A percentile compares a stretch with the other conserved stretches of the same genome.
phyloP scores from a whole-genome alignment of 2,888 invertebrate species.

The Keiferia lycopersicella region DNA sequence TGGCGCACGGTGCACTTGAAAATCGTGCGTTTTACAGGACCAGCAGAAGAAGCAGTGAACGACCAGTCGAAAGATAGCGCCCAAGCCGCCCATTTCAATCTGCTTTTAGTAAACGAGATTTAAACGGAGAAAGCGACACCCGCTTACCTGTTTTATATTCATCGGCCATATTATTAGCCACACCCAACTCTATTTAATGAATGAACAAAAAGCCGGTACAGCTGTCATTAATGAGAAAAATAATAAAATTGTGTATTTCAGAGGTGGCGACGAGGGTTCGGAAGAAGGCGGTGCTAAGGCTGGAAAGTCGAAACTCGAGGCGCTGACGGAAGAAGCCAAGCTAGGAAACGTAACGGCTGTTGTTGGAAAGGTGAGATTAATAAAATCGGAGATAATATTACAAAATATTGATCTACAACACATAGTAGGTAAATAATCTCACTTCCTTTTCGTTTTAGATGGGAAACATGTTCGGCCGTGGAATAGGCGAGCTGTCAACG shows the following conservation, averaged over 20 bases:
- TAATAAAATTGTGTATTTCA: conserved; percentile 39
- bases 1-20: not conserved
- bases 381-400: not conserved
- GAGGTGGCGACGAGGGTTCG: conserved; percentile 86
- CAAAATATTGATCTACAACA: too few relatives aligned
- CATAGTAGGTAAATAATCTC: not conserved
- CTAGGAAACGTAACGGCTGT: conserved; percentile 90
- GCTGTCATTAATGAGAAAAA: not conserved
- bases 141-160: too few relatives aligned
- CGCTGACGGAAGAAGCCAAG: conserved; percentile 83
- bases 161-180: too few relatives aligned
- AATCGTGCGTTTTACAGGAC: too few relatives aligned
- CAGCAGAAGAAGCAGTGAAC: too few relatives aligned
- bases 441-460: conserved; percentile 75
- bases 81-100: too few relatives aligned
- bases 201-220: too few relatives aligned
- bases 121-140: too few relatives aligned
- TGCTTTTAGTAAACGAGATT: too few relatives aligned
- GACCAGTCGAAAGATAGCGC: too few relatives aligned
- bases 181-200: too few relatives aligned
- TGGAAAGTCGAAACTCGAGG: conserved; percentile 73
- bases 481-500: conserved; percentile 93
- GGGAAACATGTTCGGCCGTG: conserved; percentile 94
- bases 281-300: conserved; percentile 73
- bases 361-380: conserved; percentile 85